phyloP scores from a whole-genome alignment of 2,888 invertebrate species.

The Ernsta delagoae region DNA sequence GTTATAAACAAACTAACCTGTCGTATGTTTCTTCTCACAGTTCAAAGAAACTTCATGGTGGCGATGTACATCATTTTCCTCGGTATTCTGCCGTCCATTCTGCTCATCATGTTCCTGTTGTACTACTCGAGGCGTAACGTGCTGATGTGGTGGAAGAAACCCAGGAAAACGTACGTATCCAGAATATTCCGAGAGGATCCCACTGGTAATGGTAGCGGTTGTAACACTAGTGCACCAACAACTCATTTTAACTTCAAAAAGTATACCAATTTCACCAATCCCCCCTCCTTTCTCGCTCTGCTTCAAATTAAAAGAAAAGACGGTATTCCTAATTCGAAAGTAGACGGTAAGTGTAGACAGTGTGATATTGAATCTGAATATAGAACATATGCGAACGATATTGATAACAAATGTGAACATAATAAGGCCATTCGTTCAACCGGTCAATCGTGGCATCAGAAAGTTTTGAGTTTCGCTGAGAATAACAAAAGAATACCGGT shows the following conservation, averaged over 20 bases:
- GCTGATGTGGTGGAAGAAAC: conserved; percentile 79
- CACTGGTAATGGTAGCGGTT: conserved; percentile 10
- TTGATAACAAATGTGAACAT: conserved; percentile 36
- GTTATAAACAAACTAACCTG: background rate
- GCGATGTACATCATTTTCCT: conserved; percentile 95
- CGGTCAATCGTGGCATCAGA: conserved; percentile 35
- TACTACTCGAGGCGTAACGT: conserved; percentile 91
- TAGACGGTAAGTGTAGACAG: conserved; percentile 9
- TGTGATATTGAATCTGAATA: background rate
- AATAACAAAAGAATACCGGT: conserved; percentile 39
- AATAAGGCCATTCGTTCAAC: conserved; percentile 38
- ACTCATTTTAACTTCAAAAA: conserved; percentile 42
- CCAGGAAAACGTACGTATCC: conserved; percentile 80
- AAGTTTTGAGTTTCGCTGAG: conserved; percentile 24
- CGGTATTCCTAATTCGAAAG: background rate
- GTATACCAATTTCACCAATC: conserved; percentile 36
- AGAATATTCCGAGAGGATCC: conserved; percentile 42
- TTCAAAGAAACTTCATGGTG: conserved; percentile 90
- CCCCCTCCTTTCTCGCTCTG: conserved; percentile 41
- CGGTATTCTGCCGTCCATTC: conserved; percentile 90
- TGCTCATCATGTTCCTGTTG: conserved; percentile 87
- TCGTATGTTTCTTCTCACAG: conserved; percentile 71
- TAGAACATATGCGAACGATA: conserved; percentile 39
- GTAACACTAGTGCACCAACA: conserved; percentile 38
- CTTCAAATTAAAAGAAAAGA: conserved; percentile 41